Evolutionary conservation across 2,113 vertebrate species (phyloP).

Genomic region (Ciconia maguari): DNA sequence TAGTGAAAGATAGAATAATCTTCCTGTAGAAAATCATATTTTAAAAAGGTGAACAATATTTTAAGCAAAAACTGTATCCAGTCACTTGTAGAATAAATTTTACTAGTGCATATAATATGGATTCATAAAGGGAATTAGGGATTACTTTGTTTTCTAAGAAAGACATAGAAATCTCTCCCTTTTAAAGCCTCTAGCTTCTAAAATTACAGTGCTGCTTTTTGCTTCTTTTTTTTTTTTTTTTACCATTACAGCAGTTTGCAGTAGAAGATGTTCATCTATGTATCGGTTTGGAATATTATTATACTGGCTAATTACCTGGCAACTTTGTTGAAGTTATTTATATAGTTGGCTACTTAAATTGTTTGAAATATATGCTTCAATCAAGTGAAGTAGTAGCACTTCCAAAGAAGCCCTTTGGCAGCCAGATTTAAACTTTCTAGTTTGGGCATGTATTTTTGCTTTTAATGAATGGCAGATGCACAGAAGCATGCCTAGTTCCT

Average conservation of each 20-base stretch:
- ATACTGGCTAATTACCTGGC: neutral
- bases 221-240: neutral
- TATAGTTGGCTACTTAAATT: neutral
- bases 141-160: neutral
- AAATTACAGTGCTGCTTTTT: neutral
- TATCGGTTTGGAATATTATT: neutral
- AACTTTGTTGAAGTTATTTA: neutral
- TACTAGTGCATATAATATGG: neutral
- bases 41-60: neutral
- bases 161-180: neutral
- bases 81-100: neutral
- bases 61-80: neutral
- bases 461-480: neutral
- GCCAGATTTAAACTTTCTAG: neutral
- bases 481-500: neutral
- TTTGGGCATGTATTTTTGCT: neutral
- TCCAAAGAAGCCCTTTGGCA: neutral
- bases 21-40: neutral
- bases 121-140: neutral
- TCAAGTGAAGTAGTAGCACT: neutral
- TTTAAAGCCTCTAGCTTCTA: neutral
- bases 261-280: neutral
- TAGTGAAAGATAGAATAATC: neutral
- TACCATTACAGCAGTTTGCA: neutral
- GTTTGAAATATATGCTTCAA: neutral